A percentile compares a stretch with the other conserved stretches of the same genome.
Evolutionary conservation across 1,140 invertebrate species (phyloP).

Genomic region (Drosophila funebris): DNA sequence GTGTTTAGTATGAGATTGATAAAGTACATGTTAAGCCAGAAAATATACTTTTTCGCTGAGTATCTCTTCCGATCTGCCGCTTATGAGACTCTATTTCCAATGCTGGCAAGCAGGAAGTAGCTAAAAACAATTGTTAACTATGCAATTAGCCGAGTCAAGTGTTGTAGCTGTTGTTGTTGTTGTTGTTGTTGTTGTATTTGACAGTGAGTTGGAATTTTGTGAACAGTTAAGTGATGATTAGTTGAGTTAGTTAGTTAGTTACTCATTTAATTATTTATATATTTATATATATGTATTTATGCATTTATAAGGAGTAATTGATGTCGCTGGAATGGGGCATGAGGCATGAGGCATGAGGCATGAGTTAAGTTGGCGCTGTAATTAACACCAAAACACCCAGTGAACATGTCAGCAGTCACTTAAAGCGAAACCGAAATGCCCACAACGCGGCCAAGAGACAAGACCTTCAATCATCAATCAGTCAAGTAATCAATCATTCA

Average conservation of each 20-base stretch:
- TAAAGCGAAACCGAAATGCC: slow-evolving; percentile 49
- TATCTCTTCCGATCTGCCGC: too few species aligned
- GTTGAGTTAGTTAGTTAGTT: slow-evolving; percentile 5
- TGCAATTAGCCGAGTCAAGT: too few species aligned
- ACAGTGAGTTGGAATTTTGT: slow-evolving; percentile 1
- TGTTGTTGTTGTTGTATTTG: background rate
- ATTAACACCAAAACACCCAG: slow-evolving; percentile 72
- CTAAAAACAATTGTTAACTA: too few species aligned
- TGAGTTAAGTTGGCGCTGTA: slow-evolving; percentile 39
- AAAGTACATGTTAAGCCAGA: too few species aligned
- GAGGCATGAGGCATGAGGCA: background rate
- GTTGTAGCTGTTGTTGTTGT: background rate
- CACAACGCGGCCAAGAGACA: slow-evolving; percentile 14
- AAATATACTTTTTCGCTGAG: too few species aligned
- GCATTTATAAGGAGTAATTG: slow-evolving; percentile 54
- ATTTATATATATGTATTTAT: slow-evolving; percentile 39
- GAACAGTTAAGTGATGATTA: slow-evolving; percentile 21
- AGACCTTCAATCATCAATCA: slow-evolving; percentile 75
- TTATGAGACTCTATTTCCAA: too few species aligned
- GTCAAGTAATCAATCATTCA: slow-evolving; percentile 70
- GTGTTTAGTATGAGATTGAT: too few species aligned
- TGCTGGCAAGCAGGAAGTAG: too few species aligned
- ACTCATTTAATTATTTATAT: slow-evolving; percentile 1
- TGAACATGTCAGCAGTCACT: slow-evolving; percentile 73
- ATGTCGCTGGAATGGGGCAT: slow-evolving; percentile 32